These are phyloP conservation scores for Spilogale gracilis DNA, from an alignment of 2,113 vertebrate species.

Conservation along the genomic window DNA sequence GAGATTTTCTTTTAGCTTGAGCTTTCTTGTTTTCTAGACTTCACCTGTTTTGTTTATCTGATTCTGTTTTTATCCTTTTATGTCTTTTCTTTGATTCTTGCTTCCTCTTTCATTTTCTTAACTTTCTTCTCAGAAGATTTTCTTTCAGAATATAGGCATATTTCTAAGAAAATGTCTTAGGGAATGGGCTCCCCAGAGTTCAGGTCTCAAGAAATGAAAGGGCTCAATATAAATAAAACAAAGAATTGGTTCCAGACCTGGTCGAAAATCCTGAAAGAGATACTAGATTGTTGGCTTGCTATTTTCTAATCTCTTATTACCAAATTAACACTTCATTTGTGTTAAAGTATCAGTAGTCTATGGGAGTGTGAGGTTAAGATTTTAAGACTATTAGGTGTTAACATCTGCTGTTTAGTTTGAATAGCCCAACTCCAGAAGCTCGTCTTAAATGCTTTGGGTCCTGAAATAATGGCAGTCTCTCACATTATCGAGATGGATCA, in stretches of 20 bases:
- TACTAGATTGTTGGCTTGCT: constrained; percentile 52
- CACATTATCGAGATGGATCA: constrained; percentile 60
- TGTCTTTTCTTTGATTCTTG: constrained; percentile 75
- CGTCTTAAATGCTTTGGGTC: background rate
- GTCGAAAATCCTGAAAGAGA: constrained; percentile 64
- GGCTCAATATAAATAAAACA: constrained; percentile 79
- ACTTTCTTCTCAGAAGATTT: constrained; percentile 82
- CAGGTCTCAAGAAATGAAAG: constrained; percentile 81
- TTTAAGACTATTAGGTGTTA: constrained; percentile 61
- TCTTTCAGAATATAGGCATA: constrained; percentile 79
- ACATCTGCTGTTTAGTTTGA: constrained; percentile 19
- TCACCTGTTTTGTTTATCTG: constrained; percentile 82
- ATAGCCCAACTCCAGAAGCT: constrained; percentile 62
- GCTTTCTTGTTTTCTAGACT: constrained; percentile 79
- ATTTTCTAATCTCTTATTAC: constrained; percentile 56
- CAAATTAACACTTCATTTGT: constrained; percentile 67
- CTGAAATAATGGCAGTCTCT: constrained; percentile 46
- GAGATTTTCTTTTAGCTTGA: constrained; percentile 78
- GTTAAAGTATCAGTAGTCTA: constrained; percentile 43
- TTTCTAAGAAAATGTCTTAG: constrained; percentile 83
- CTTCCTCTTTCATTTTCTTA: constrained; percentile 86
- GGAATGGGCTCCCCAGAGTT: constrained; percentile 73
- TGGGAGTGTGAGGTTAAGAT: constrained; percentile 30
- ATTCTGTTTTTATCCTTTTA: constrained; percentile 80
- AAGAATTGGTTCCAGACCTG: constrained; percentile 56